Conservation (phyloP, 2,113 vertebrate species). For the Oryzias javanicus region DNA sequence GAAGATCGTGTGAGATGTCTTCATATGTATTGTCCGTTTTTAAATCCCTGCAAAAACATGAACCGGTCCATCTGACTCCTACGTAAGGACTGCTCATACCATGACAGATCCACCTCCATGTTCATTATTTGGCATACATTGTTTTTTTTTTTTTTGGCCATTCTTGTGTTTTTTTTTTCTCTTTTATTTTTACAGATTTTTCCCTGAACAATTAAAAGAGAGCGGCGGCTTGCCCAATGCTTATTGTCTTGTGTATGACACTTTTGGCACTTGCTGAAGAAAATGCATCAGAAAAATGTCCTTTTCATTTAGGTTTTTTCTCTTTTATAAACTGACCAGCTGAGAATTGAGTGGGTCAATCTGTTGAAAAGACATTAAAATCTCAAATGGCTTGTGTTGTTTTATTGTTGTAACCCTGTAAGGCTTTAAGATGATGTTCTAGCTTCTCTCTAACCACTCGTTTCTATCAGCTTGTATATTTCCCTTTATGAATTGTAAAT, state of each 20-base stretch:
- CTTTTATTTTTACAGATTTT: conserved; percentile 22
- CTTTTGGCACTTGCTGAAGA: too few species aligned
- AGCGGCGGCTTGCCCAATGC: too few species aligned
- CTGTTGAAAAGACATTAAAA: too few species aligned
- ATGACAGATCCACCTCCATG: conserved; percentile 70
- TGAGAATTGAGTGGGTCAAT: too few species aligned
- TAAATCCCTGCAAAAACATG: conserved; percentile 37
- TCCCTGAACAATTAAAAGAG: too few species aligned
- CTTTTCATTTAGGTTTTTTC: too few species aligned
- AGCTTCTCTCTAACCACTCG: background rate
- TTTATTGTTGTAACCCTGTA: too few species aligned
- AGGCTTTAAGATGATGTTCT: background rate
- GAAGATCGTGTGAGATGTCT: conserved; percentile 12
- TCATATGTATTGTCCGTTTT: conserved; percentile 28
- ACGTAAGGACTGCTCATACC: conserved; percentile 67
- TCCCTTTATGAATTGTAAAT: background rate
- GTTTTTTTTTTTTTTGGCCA: conserved; percentile 37
- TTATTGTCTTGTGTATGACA: too few species aligned
- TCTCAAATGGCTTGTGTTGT: too few species aligned
- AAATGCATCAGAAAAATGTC: too few species aligned
- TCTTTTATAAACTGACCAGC: too few species aligned
- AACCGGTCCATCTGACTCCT: conserved; percentile 66
- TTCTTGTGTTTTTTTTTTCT: conserved; percentile 24
- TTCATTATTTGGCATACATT: conserved; percentile 62
- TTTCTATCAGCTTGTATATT: background rate